phyloP scores from a whole-genome alignment of 2,888 invertebrate genomes.

The Psylliodes chrysocephalus region DNA sequence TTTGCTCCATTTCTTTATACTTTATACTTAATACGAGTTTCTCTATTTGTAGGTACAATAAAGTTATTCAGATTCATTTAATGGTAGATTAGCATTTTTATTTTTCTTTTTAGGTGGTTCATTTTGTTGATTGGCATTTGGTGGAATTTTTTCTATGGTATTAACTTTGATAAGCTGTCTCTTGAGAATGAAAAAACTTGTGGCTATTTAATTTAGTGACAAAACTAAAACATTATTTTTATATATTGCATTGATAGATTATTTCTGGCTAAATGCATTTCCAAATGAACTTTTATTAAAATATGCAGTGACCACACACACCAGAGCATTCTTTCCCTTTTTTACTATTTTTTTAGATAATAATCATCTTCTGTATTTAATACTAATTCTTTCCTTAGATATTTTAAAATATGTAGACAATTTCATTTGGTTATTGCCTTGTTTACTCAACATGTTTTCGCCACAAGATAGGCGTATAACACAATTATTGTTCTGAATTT shows the following conservation, averaged over 20 bases:
- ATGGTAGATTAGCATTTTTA: conserved; percentile 22
- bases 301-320: conserved; percentile 32
- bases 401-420: too few relatives aligned
- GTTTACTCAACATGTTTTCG: too few relatives aligned
- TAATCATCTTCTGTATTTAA: too few relatives aligned
- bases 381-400: too few relatives aligned
- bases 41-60: too few relatives aligned
- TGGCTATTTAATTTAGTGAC: conserved; percentile 31
- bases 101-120: not conserved
- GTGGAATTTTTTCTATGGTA: not conserved
- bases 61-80: conserved; percentile 24
- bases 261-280: conserved; percentile 34
- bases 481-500: too few relatives aligned
- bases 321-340: too few relatives aligned
- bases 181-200: conserved; percentile 18
- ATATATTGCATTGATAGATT: conserved; percentile 25
- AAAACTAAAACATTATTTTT: conserved; percentile 31
- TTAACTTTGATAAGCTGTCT: not conserved
- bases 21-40: conserved; percentile 24
- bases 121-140: not conserved
- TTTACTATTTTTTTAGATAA: too few relatives aligned
- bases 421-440: too few relatives aligned
- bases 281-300: conserved; percentile 32
- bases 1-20: conserved; percentile 25
- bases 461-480: too few relatives aligned